Conservation (phyloP, 30 jellyfish, hydroid and myxozoan genomes). For the Phacellophora camtschatica region DNA sequence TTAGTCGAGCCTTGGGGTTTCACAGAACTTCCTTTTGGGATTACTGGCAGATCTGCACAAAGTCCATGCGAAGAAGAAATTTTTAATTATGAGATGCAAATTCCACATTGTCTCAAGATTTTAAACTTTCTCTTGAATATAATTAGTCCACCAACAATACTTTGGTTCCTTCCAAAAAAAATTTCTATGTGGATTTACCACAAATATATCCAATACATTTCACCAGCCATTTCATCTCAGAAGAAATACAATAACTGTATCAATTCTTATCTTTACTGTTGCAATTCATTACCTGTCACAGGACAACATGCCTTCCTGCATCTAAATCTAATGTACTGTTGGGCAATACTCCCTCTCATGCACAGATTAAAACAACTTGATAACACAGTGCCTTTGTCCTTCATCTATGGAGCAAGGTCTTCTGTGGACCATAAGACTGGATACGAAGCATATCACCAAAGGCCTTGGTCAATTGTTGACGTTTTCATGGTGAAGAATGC, state of each 20-base stretch:
- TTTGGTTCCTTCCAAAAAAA: constrained; percentile 42
- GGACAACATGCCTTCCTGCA: constrained; percentile 58
- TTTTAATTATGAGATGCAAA: not conserved
- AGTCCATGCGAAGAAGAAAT: not conserved
- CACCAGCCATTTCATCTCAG: constrained; percentile 4
- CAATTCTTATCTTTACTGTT: constrained; percentile 19
- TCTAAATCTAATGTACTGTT: constrained; percentile 45
- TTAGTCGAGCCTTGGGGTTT: constrained; percentile 98
- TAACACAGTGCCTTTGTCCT: constrained; percentile 58
- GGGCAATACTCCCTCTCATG: constrained; percentile 73
- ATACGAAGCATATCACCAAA: constrained; percentile 61
- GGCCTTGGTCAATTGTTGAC: constrained; percentile 65
- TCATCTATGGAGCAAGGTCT: constrained; percentile 65
- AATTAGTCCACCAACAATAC: constrained; percentile 20
- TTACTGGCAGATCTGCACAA: constrained; percentile 40
- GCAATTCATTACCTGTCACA: constrained; percentile 42
- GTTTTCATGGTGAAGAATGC: constrained; percentile 72
- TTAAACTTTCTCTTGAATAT: constrained; percentile 20
- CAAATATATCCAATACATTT: not conserved
- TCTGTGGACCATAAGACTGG: constrained; percentile 80
- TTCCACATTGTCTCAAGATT: constrained; percentile 17
- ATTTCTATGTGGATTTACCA: constrained; percentile 37
- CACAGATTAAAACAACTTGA: constrained; percentile 55
- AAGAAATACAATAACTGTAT: not conserved
- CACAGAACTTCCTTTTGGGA: constrained; percentile 83